Evolutionary conservation across 2,113 vertebrate species (phyloP), one percentile per base, ranked within the genome.

Genomic region (Okapia johnstoni): DNA sequence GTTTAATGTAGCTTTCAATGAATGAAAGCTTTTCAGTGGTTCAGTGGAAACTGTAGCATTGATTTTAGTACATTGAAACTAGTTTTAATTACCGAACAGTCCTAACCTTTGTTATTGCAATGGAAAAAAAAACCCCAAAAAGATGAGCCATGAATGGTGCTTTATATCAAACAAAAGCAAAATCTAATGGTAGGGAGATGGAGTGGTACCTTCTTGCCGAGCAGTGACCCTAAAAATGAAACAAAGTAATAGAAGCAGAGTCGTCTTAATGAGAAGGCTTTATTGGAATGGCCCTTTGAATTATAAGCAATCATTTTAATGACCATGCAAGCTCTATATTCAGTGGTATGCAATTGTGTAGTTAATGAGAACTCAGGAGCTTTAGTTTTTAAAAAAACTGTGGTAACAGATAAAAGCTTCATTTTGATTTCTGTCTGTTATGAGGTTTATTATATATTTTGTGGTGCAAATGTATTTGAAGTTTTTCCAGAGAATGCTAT

Each of bases 131-230:
- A 85, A 57, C 6, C 2, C n/a, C 73, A 25, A 46, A 94, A 95
- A 36, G 13, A n/a, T n/a, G 52, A 96, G 33, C 25, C 48, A 57
- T 63, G 26, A 88, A 73, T 54, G 28, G 57, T 86, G 26, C 12
- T 95, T 90, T 85, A 77, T 81, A 79, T 73, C 14, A 93, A 93
- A 90, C 46, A 96, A 85, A 87, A 94, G 14, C 17, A 48, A 88
- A 85, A 40, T 77, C 55, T 63, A 19, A 54, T 33, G 63, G 17
- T 46, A 79, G 33, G 40, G 66, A 93, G 48, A 88, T n/a, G n/a
- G n/a, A 80, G 54, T 66, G n/a, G 14, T 63, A 66, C 85, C 21
- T 91, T 23, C 33, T 76, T 93, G 58, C 6, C 50, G 33, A 60
- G 23, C 19, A 60, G 57, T 80, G 16, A 50, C 60, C 58, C 58